Base-by-base conservation (phyloP, 1,140 invertebrate genomes). In the Cydia strobilella region DNA sequence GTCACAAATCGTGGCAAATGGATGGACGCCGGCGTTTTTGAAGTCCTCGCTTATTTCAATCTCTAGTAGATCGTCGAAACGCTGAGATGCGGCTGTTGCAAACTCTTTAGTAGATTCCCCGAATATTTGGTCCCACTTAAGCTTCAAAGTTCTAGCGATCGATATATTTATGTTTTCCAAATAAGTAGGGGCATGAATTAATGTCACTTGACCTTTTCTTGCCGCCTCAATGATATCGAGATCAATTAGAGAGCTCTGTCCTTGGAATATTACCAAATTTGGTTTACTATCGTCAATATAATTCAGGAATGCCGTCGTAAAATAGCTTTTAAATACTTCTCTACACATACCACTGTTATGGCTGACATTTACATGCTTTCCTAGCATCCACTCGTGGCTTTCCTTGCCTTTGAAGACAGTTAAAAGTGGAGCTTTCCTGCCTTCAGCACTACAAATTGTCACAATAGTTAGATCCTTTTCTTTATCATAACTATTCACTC, bases 381-480 rank as follows among this genome's bases (percentile, higher is more conserved):
- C 51, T 18, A 54, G n/a, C 51, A 54, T 54, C 51, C 51, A 54
- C 15, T 18, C 51, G 15, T 54, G 51, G 10, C 62, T 63, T 4
- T 25, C 25, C 9, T 63, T 25, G 20, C 25, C 62, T 9, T 63
- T 63, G 13, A 25, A 63, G 23, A 63, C 62, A 12, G 25, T 63
- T 13, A 63, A 63, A 27, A 63, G 20, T 9, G 62, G 62, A 10
- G 62, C 62, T 27, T 63, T 63, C 23, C 25, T 23, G 9, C 62
- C 62, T 63, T 63, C 62, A 63, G 62, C 62, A 27, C 13, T 63
- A 63, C 20, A 63, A 3, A n/a, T 20, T 27, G 62, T 63, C 20
- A 63, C 20, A 27, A 63, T 4, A 6, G 20, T 63, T 25, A 27
- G 25, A 63, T 63, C 25, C 9, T 27, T 23, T 7, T 25, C 62